phyloP scores from a whole-genome alignment of 2,797 vertebrate genomes.

The Sebastes aleutianus region DNA sequence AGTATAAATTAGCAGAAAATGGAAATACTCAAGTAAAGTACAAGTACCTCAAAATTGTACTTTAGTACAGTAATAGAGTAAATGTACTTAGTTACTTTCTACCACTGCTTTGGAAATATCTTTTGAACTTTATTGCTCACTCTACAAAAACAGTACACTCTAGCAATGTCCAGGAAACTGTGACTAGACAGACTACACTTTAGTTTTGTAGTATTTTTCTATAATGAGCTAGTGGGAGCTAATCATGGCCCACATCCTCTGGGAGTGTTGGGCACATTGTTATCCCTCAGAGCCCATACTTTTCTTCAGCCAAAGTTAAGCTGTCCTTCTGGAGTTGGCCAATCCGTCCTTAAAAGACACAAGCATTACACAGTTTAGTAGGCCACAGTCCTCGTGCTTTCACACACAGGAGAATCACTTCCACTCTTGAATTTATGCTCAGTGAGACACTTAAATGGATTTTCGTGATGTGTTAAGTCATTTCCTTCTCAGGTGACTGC shows the following conservation, averaged over 20 bases:
- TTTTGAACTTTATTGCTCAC: background rate
- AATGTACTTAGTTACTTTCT: too few relatives aligned
- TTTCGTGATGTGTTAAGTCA: slow-evolving; percentile 53
- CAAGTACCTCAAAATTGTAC: too few relatives aligned
- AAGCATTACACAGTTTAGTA: slow-evolving; percentile 36
- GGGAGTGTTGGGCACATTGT: background rate
- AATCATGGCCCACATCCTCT: background rate
- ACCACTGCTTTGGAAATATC: background rate
- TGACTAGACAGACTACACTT: background rate
- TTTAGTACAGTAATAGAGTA: too few relatives aligned
- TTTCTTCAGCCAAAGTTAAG: slow-evolving; percentile 38
- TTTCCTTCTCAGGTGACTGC: slow-evolving; percentile 43
- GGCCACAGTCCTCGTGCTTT: slow-evolving; percentile 18
- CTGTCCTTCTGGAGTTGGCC: slow-evolving; percentile 27
- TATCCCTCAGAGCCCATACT: background rate
- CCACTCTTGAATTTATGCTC: slow-evolving; percentile 29
- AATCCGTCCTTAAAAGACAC: slow-evolving; percentile 43
- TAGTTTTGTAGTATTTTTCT: background rate
- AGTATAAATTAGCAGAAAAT: too few relatives aligned
- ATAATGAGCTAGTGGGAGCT: background rate
- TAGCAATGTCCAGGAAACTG: background rate
- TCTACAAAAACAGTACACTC: background rate
- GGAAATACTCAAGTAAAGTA: too few relatives aligned
- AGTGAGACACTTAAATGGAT: slow-evolving; percentile 53
- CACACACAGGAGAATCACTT: slow-evolving; percentile 41